These are phyloP conservation scores for Archivesica marissinica DNA, from an alignment of 1,140 invertebrate species.

Conservation along the genomic window DNA sequence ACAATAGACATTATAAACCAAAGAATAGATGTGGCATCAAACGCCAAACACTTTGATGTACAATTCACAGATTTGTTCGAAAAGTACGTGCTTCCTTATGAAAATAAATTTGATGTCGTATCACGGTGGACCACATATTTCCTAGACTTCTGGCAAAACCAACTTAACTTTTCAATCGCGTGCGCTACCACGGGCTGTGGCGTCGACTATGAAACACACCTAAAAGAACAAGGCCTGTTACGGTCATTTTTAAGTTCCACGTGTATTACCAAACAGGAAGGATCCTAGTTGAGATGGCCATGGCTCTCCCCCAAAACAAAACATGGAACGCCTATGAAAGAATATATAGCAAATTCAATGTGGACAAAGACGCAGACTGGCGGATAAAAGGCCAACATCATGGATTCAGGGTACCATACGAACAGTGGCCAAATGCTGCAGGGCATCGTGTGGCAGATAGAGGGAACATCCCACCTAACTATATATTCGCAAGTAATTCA, in stretches of 20 bases:
- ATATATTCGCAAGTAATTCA: too few species aligned
- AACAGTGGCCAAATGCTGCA: too few species aligned
- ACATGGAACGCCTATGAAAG: constrained; percentile 27
- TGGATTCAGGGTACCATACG: too few species aligned
- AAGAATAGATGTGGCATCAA: not conserved
- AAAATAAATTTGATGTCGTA: not conserved
- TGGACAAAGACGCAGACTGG: constrained; percentile 31
- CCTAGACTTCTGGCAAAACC: constrained; percentile 50
- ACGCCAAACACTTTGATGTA: constrained; percentile 32
- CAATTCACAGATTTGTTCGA: constrained; percentile 35
- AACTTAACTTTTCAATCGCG: constrained; percentile 42
- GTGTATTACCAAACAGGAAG: constrained; percentile 28
- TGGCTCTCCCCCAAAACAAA: constrained; percentile 17
- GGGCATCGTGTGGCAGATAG: too few species aligned
- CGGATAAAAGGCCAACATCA: not conserved
- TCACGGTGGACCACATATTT: constrained; percentile 42
- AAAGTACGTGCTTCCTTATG: constrained; percentile 5
- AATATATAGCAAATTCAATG: constrained; percentile 49
- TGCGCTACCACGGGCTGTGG: constrained; percentile 23
- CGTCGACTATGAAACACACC: not conserved
- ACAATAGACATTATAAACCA: constrained; percentile 32
- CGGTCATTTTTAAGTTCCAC: not conserved
- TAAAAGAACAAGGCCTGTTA: not conserved
- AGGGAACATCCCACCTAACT: too few species aligned
- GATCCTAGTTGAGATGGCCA: constrained; percentile 26